Percentiles rank a stretch among this genome's conserved stretches.
Conservation (phyloP, 2,888 invertebrate species). For the Yponomeuta evonymella region DNA sequence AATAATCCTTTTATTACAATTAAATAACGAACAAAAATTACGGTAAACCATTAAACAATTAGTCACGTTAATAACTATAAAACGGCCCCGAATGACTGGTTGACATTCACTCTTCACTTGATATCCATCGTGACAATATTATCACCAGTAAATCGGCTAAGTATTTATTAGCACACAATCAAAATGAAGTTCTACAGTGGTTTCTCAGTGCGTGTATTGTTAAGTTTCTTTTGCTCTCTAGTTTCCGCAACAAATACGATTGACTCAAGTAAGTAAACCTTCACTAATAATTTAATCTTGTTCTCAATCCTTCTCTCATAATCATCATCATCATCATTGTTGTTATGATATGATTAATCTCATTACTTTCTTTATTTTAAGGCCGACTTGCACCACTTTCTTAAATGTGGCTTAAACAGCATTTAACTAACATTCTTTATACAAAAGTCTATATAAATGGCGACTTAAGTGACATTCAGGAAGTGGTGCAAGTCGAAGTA, state of each 20-base stretch:
- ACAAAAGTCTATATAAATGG: too few relatives aligned
- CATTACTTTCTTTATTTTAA: too few relatives aligned
- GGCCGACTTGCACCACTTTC: too few relatives aligned
- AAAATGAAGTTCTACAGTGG: neutral
- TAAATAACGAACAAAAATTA: neutral
- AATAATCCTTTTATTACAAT: neutral
- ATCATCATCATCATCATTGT: too few relatives aligned
- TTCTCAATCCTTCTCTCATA: neutral
- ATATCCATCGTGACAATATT: neutral
- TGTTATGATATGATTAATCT: too few relatives aligned
- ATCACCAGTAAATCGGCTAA: neutral
- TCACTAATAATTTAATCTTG: neutral
- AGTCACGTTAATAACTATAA: neutral
- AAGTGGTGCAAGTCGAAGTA: too few relatives aligned
- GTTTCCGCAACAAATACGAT: neutral
- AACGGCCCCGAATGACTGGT: neutral
- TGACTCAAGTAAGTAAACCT: neutral
- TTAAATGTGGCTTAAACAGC: too few relatives aligned
- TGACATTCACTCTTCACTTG: neutral
- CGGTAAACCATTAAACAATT: neutral
- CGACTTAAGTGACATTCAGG: too few relatives aligned
- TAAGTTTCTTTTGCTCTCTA: neutral
- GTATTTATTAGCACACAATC: neutral
- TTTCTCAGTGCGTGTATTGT: neutral
- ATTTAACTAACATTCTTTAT: too few relatives aligned